A percentile compares a stretch with the other conserved stretches of the same genome.
Conservation (phyloP, 2,888 invertebrate species). For the Aelia acuminata region DNA sequence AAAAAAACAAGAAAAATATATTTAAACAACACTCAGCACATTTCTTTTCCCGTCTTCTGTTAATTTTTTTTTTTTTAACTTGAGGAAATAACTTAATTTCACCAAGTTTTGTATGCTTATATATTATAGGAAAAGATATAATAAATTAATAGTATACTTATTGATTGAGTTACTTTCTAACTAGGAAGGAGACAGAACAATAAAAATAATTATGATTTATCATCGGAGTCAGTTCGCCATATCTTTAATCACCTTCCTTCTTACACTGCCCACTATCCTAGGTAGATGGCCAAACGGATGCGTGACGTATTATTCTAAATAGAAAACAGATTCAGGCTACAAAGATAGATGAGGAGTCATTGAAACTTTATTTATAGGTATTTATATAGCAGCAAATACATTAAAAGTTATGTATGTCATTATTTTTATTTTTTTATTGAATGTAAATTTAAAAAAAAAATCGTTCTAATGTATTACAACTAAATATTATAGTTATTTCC, state of each 20-base stretch:
- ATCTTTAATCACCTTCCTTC: neutral
- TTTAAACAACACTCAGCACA: no score
- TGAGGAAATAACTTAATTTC: no score
- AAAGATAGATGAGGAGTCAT: neutral
- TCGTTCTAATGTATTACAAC: no score
- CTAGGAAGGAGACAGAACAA: no score
- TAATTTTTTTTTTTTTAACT: no score
- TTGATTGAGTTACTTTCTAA: no score
- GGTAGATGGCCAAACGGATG: neutral
- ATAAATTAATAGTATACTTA: no score
- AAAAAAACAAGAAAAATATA: no score
- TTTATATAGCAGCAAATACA: neutral
- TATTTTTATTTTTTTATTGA: neutral
- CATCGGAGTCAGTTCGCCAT: neutral
- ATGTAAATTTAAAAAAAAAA: neutral
- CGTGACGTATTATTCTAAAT: constrained; percentile 11
- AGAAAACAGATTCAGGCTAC: constrained; percentile 6
- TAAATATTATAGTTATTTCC: no score
- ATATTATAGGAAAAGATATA: no score
- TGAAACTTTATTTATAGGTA: constrained; percentile 2
- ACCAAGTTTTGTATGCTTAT: no score
- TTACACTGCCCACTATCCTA: neutral
- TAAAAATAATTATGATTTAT: neutral
- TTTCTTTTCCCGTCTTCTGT: no score
- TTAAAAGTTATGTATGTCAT: neutral